These are phyloP conservation scores for Drosophila anceps DNA, from an alignment of 2,888 invertebrate genomes.

Conservation along the genomic window DNA sequence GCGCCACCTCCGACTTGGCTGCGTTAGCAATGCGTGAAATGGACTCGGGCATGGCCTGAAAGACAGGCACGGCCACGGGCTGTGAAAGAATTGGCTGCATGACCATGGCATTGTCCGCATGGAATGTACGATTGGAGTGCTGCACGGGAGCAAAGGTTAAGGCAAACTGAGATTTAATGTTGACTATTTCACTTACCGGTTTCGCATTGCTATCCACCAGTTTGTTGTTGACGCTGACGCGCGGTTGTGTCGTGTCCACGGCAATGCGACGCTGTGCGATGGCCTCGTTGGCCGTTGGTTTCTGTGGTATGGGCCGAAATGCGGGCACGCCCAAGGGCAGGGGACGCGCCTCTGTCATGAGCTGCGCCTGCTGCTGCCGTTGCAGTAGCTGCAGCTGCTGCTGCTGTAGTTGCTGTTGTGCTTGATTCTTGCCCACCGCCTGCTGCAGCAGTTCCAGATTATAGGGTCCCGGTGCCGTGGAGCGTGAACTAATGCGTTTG, in stretches of 20 bases:
- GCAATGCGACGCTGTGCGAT: slow-evolving; percentile 78
- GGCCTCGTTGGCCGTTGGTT: slow-evolving; percentile 61
- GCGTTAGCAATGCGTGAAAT: slow-evolving; percentile 81
- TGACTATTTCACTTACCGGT: slow-evolving; percentile 52
- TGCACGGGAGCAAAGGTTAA: slow-evolving; percentile 22
- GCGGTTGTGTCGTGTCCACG: slow-evolving; percentile 77
- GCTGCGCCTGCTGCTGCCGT: slow-evolving; percentile 44
- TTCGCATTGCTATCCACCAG: slow-evolving; percentile 69
- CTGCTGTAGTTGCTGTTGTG: slow-evolving; percentile 34
- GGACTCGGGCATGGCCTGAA: slow-evolving; percentile 87
- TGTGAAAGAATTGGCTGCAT: slow-evolving; percentile 62
- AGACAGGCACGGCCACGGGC: slow-evolving; percentile 85
- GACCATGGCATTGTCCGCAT: slow-evolving; percentile 78
- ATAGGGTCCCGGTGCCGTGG: slow-evolving; percentile 68
- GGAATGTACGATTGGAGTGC: slow-evolving; percentile 82
- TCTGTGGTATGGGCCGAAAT: slow-evolving; percentile 92
- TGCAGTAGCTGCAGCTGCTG: slow-evolving; percentile 43
- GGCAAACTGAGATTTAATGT: background rate
- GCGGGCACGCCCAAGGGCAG: slow-evolving; percentile 89
- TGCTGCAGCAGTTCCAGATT: slow-evolving; percentile 64
- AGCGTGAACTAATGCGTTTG: slow-evolving; percentile 80
- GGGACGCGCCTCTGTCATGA: slow-evolving; percentile 87
- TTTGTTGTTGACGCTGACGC: slow-evolving; percentile 80
- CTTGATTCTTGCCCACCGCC: slow-evolving; percentile 44
- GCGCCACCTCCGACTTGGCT: slow-evolving; percentile 44